Base-by-base conservation (phyloP, 2,797 vertebrate genomes). In the Pygocentrus nattereri region DNA sequence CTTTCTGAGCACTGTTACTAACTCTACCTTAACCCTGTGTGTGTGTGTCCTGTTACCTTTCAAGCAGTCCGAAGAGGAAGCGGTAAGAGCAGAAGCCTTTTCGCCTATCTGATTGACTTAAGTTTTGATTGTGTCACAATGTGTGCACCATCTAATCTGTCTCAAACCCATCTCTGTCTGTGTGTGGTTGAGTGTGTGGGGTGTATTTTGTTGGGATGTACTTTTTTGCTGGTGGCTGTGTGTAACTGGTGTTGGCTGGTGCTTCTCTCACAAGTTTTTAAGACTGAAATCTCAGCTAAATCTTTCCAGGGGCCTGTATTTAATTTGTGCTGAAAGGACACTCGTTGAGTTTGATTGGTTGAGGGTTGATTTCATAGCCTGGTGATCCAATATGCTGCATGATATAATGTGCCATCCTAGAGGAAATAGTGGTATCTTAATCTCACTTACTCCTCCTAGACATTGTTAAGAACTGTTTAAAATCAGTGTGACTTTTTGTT, bases 61-160 rank as follows among this genome's bases (percentile, higher is more conserved):
- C 96, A 98, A 98, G 98, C 97, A 95, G 94, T 50, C 89, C 59
- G 95, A 97, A 93, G 98, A 98, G 68, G 97, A 98, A 95, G 97
- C 95, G 98, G 98, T 99, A 99, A 98, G 97, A 96, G 87, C 78
- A 85, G 90, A 89, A 79, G 59, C 80, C 76, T 85, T 61, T 81
- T 79, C 31, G 21, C 64, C 54, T 74, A 80, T 34, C n/a, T 74
- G 79, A 85, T 27, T 88, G 72, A 68, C 74, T 23, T n/a, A 74
- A 27, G 56, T 23, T 58, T 16, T 27, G 41, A n/a, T 25, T 69
- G 25, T 18, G 65, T 65, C 16, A 59, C 50, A 58, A 54, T 72
- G 69, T 67, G 71, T 23, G 64, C 78, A 73, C 16, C 25, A 50
- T 76, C 38, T 27, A 31, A n/a, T 56, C 56, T 78, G 23, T 65